These are phyloP conservation scores for Fistularia commersonii DNA, from an alignment of 2,797 vertebrate genomes.

Conservation along the genomic window DNA sequence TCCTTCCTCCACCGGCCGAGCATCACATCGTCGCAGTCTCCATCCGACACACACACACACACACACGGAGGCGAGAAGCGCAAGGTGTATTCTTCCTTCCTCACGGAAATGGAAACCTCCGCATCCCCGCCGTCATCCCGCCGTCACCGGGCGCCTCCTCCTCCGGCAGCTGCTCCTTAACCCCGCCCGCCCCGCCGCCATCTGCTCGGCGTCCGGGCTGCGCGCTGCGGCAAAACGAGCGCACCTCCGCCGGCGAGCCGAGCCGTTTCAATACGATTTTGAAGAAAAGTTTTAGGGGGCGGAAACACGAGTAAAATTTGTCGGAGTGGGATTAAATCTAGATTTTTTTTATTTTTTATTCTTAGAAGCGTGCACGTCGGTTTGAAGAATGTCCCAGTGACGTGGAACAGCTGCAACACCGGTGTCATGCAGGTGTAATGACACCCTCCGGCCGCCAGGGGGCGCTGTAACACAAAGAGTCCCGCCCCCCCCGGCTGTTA, in stretches of 20 bases:
- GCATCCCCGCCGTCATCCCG: too few relatives aligned
- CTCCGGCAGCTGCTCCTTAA: constrained; percentile 41
- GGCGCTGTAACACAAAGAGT: not conserved
- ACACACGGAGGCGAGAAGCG: constrained; percentile 1
- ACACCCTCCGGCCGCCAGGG: not conserved
- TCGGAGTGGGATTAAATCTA: too few relatives aligned
- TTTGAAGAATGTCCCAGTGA: too few relatives aligned
- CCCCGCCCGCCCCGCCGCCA: constrained; percentile 41
- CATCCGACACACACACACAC: constrained; percentile 42
- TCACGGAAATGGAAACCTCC: not conserved
- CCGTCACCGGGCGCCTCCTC: constrained; percentile 7
- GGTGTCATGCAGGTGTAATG: too few relatives aligned
- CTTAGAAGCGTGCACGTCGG: too few relatives aligned
- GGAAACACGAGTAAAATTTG: too few relatives aligned
- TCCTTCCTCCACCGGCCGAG: constrained; percentile 42
- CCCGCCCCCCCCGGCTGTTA: too few relatives aligned
- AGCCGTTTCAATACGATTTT: too few relatives aligned
- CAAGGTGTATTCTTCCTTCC: not conserved
- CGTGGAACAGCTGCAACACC: too few relatives aligned
- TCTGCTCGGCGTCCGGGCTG: not conserved
- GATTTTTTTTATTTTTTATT: too few relatives aligned
- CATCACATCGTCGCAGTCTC: constrained; percentile 55
- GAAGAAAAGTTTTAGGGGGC: too few relatives aligned
- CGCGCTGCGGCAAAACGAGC: not conserved
- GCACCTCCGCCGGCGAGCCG: too few relatives aligned